phyloP scores from a whole-genome alignment of 2,888 invertebrate species.

The Harpalus rubripes region DNA sequence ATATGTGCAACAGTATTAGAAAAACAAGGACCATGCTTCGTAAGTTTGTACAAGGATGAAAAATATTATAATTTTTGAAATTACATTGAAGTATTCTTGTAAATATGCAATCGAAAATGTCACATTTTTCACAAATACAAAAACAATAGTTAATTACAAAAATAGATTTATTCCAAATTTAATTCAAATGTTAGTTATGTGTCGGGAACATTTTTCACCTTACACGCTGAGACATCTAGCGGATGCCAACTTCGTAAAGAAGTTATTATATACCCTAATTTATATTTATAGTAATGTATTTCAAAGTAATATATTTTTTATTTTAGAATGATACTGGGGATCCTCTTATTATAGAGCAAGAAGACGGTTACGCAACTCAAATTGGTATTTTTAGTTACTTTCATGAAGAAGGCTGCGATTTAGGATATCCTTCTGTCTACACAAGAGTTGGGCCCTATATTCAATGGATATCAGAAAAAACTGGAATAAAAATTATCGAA shows the following conservation, averaged over 20 bases:
- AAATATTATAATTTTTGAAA: too few relatives aligned
- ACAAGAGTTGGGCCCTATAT: constrained; percentile 68
- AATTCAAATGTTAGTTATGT: too few relatives aligned
- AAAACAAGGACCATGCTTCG: constrained; percentile 72
- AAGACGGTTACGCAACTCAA: constrained; percentile 66
- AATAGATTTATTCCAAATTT: too few relatives aligned
- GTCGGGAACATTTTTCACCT: background rate
- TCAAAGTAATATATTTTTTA: constrained; percentile 19
- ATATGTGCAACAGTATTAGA: constrained; percentile 71
- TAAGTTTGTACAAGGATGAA: constrained; percentile 70
- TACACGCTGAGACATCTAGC: background rate
- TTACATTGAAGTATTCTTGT: too few relatives aligned
- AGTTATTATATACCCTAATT: too few relatives aligned
- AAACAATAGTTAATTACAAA: too few relatives aligned
- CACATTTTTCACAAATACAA: too few relatives aligned
- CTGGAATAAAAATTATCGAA: constrained; percentile 16
- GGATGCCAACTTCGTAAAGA: too few relatives aligned
- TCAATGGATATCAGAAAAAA: constrained; percentile 45
- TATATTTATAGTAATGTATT: too few relatives aligned
- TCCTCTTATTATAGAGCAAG: constrained; percentile 70
- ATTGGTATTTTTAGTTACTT: constrained; percentile 73
- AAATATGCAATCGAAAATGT: too few relatives aligned
- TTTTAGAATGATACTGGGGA: constrained; percentile 74
- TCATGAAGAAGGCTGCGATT: constrained; percentile 71
- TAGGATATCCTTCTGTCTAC: constrained; percentile 72